Conservation (phyloP, 2,888 invertebrate species). For the Nowickia ferox region DNA sequence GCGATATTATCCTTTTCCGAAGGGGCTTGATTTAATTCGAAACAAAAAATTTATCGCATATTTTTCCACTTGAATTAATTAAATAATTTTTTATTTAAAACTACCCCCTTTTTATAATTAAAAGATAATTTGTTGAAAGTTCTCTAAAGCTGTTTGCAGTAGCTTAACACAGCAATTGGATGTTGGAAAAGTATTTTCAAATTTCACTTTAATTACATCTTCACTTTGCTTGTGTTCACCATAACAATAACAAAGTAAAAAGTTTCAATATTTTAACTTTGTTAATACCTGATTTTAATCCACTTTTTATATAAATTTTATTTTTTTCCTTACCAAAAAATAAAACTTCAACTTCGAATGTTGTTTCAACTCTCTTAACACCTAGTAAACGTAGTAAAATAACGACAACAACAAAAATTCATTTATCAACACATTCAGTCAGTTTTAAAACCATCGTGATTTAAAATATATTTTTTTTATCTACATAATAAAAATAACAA, state of each 20-base stretch:
- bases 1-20: no score
- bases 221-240: neutral
- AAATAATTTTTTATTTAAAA: no score
- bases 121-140: no score
- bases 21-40: no score
- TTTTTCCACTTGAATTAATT: no score
- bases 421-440: constrained; percentile 65
- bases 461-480: constrained; percentile 22
- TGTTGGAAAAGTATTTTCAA: neutral
- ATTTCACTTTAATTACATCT: neutral
- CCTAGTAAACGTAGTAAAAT: neutral
- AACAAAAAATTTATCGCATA: no score
- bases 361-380: neutral
- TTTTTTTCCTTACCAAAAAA: constrained; percentile 18
- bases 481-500: constrained; percentile 30
- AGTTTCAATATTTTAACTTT: constrained; percentile 15
- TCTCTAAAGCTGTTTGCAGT: no score
- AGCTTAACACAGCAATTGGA: neutral
- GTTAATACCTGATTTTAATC: neutral
- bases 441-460: constrained; percentile 54
- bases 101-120: no score
- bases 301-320: neutral
- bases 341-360: constrained; percentile 20
- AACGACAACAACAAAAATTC: constrained; percentile 34
- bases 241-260: neutral